phyloP scores from a whole-genome alignment of 2,113 vertebrate species.

The Epinephelus cyanopodus region DNA sequence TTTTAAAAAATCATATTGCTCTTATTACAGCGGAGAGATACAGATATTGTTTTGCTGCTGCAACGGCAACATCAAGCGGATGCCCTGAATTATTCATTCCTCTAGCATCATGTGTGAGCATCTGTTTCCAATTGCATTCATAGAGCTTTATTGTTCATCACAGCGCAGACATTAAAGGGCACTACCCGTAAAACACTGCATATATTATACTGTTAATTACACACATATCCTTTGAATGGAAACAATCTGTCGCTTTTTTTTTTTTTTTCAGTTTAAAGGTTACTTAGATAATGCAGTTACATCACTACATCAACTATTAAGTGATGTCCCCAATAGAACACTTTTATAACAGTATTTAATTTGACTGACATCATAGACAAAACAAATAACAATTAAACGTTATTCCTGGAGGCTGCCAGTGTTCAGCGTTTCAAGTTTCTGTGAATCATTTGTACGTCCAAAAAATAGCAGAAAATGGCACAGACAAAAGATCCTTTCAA shows the following conservation, averaged over 20 bases:
- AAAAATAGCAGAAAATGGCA: neutral
- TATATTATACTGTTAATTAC: constrained; percentile 54
- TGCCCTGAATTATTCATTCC: constrained; percentile 66
- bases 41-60: constrained; percentile 41
- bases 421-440: neutral
- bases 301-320: constrained; percentile 6
- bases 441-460: neutral
- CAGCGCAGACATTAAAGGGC: constrained; percentile 57
- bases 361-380: neutral
- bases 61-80: constrained; percentile 42
- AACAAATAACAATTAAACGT: neutral
- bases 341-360: neutral
- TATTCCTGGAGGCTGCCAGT: neutral
- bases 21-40: constrained; percentile 24
- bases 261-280: constrained; percentile 39
- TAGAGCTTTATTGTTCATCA: constrained; percentile 64
- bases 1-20: constrained; percentile 42
- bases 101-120: constrained; percentile 58
- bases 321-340: neutral
- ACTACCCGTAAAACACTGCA: constrained; percentile 46
- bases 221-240: constrained; percentile 37
- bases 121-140: constrained; percentile 67
- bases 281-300: constrained; percentile 38
- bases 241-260: constrained; percentile 30
- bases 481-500: neutral